These are phyloP conservation scores for Daubentonia madagascariensis DNA, from an alignment of 2,113 vertebrate species.

Conservation along the genomic window DNA sequence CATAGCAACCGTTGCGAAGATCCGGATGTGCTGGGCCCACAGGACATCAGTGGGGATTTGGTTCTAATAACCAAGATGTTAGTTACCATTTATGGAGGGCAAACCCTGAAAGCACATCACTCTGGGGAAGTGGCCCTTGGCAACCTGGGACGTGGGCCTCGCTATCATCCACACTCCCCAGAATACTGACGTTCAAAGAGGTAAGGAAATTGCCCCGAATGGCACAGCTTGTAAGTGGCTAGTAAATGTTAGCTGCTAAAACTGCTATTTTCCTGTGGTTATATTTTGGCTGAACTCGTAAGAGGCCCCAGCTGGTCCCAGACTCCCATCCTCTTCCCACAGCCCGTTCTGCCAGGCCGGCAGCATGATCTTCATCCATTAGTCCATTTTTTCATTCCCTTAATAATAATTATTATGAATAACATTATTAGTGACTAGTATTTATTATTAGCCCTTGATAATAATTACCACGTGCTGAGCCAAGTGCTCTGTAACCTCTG, in stretches of 20 bases:
- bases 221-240: not conserved
- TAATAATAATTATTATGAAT: not conserved
- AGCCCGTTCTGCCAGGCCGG: not conserved
- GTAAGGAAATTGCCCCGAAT: not conserved
- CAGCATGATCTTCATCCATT: not conserved
- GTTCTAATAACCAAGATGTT: not conserved
- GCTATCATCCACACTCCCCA: fast-evolving
- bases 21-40: fast-evolving
- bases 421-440: not conserved
- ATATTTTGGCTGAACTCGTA: not conserved
- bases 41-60: fast-evolving
- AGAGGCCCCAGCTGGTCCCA: fast-evolving
- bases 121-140: not conserved
- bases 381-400: not conserved
- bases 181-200: not conserved
- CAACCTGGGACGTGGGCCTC: not conserved
- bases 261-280: not conserved
- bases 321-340: not conserved
- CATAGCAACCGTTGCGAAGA: not conserved
- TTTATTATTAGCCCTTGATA: not conserved
- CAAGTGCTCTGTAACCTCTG: too few relatives aligned
- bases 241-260: fast-evolving
- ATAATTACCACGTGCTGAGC: not conserved
- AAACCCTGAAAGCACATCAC: not conserved
- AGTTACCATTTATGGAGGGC: not conserved